Base-by-base conservation (phyloP, 2,113 vertebrate genomes). In the Anoura caudifer region DNA sequence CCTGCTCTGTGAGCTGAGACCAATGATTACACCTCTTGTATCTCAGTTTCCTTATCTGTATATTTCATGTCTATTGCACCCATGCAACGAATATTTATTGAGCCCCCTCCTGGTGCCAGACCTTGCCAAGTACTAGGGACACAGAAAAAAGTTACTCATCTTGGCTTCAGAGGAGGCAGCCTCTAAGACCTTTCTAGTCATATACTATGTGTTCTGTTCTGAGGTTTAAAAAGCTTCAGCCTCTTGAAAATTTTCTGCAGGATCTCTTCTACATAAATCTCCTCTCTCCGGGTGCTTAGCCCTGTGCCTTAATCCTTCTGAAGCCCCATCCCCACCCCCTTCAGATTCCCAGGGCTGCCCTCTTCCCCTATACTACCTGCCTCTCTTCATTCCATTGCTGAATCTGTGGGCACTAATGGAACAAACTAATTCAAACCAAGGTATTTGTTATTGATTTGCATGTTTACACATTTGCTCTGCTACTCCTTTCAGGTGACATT, bases 401-500 rank as follows among this genome's bases (percentile, higher is more conserved):
- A 72, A 8, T 76, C 75, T 65, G 11, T 33, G 33, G 26, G 50
- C 14, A 2, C 50, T 33, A 10, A 84, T 3, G 16, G 45, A 19
- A 54, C 45, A 67, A n/a, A 69, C 22, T 13, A 69, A 88, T 93
- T 85, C 45, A 82, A 90, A 33, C 13, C 70, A 26, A 84, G 72
- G n/a, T 91, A 84, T 95, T 19, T 82, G 70, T 20, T 92, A 96
- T 95, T 69, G 92, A 96, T 82, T 76, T 88, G 41, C 26, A 56
- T 87, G 84, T 36, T 93, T 88, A 67, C 52, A 91, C 90, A 88
- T 92, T 92, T 82, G 92, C 84, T 94, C 88, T 76, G 92, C 50
- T 77, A 63, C 67, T 76, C 45, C 72, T 97, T 90, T 81, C 72
- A 77, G 81, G 95, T 95, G 96, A 81, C 83, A 81, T 92, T 90